A percentile compares a stretch with the other conserved stretches of the same genome.
Evolutionary conservation across 2,113 vertebrate species (phyloP).

Genomic region (Hippocampus guttulatus): DNA sequence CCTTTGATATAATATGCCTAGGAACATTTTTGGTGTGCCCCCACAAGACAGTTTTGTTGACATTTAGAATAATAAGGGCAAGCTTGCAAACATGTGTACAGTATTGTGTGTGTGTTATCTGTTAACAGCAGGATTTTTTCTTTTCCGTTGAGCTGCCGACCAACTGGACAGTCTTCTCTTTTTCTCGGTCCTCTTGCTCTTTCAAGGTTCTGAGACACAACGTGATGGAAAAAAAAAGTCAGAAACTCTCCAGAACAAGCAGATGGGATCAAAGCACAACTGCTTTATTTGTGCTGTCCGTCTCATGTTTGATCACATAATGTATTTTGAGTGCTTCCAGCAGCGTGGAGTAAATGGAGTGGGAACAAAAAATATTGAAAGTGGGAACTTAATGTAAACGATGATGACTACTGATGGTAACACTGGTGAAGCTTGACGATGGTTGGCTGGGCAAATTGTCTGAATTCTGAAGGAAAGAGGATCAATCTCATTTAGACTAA

Average conservation of each 20-base stretch:
- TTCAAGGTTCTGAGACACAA: slow-evolving; percentile 76
- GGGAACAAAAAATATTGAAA: too few species aligned
- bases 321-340: too few species aligned
- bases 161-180: slow-evolving; percentile 79
- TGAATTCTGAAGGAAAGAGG: too few species aligned
- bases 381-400: too few species aligned
- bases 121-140: slow-evolving; percentile 81
- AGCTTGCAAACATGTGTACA: not conserved
- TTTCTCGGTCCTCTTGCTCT: slow-evolving; percentile 81
- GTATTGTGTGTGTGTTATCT: not conserved
- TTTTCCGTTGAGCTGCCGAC: slow-evolving; percentile 54
- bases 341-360: too few species aligned
- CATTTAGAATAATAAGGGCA: not conserved
- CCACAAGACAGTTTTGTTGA: slow-evolving; percentile 10
- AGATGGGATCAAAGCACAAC: not conserved
- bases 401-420: too few species aligned
- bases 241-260: not conserved
- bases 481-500: not conserved
- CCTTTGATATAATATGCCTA: not conserved
- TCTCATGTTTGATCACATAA: not conserved
- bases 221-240: not conserved
- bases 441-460: too few species aligned
- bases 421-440: too few species aligned
- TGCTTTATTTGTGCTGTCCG: not conserved
- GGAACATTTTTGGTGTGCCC: not conserved